Base-by-base conservation (phyloP, 1,140 invertebrate genomes). In the Chymomyza costata region DNA sequence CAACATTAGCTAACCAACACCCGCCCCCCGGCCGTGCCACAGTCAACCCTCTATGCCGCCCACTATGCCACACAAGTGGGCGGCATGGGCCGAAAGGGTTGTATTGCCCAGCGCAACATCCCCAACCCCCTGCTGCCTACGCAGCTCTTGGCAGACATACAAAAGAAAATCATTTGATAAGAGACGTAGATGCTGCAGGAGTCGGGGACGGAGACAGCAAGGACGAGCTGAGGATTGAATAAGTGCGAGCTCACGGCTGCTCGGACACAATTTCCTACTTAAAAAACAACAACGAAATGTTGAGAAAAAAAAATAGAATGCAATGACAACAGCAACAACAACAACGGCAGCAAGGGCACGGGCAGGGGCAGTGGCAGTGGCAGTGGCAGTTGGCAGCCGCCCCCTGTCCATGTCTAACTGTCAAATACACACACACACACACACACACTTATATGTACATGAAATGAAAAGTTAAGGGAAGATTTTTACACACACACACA, bases 231-330 rank as follows among this genome's bases (percentile, higher is more conserved):
- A 64, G 50, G 46, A 48, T 18, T 28, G 18, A 30, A n/a, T n/a
- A n/a, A n/a, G n/a, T n/a, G n/a, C n/a, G n/a, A n/a, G n/a, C n/a
- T n/a, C 19, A 37, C 15, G n/a, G 49, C 25, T 65, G 54, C 69
- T 76, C 49, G 71, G 71, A 76, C 71, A 78, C 71, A 78, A 76
- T 76, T 76, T 76, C 71, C 71, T 78, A 76, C 71, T 76, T 76
- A 71, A 76, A n/a, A n/a, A 76, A 71, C 43, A 44, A 44, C 48
- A 50, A 25, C 21, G 21, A 25, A 25, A 25, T 25, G 21, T 25
- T 25, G 21, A 25, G 8, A 25, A 25, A 25, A 25, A 5, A n/a
- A n/a, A n/a, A n/a, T n/a, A n/a, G 21, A 25, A 3, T 5, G 21
- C 8, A 48, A 48, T 37, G 32, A 39, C 41, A 63, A 37, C 48